A percentile compares a stretch with the other conserved stretches of the same genome.
These are phyloP conservation scores for Azemiops feae DNA, from an alignment of 2,113 vertebrate genomes.

Conservation along the genomic window DNA sequence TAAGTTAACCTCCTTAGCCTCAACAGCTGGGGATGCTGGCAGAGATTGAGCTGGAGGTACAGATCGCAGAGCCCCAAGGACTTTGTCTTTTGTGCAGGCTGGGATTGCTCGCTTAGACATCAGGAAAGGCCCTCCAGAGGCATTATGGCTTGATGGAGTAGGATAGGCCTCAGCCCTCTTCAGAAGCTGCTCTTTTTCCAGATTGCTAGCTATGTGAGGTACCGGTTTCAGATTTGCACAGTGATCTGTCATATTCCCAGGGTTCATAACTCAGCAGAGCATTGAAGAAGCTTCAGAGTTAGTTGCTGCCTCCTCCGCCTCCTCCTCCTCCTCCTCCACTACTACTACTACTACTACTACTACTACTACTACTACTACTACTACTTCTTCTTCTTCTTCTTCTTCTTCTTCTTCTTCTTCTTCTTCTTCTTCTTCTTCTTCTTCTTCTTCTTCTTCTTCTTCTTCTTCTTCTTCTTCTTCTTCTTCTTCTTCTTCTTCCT, in stretches of 20 bases:
- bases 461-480: too few species aligned
- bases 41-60: neutral
- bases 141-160: neutral
- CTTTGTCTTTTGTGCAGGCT: neutral
- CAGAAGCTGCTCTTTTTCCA: too few species aligned
- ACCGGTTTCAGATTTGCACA: neutral
- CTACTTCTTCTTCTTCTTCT: accelerated
- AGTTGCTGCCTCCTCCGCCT: accelerated
- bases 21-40: conserved; percentile 47
- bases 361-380: too few species aligned
- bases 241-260: neutral
- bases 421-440: too few species aligned
- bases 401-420: too few species aligned
- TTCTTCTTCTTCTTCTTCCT: too few species aligned
- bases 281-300: neutral
- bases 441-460: too few species aligned
- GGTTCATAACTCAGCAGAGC: neutral
- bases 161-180: neutral
- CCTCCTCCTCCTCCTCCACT: accelerated
- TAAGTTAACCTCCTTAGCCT: conserved; percentile 37
- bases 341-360: too few species aligned
- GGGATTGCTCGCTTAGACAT: neutral
- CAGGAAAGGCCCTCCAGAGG: neutral
- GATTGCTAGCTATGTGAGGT: neutral
- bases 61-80: neutral